Evolutionary conservation across 2,797 vertebrate genomes (phyloP).

Genomic region (Danionella dracula): DNA sequence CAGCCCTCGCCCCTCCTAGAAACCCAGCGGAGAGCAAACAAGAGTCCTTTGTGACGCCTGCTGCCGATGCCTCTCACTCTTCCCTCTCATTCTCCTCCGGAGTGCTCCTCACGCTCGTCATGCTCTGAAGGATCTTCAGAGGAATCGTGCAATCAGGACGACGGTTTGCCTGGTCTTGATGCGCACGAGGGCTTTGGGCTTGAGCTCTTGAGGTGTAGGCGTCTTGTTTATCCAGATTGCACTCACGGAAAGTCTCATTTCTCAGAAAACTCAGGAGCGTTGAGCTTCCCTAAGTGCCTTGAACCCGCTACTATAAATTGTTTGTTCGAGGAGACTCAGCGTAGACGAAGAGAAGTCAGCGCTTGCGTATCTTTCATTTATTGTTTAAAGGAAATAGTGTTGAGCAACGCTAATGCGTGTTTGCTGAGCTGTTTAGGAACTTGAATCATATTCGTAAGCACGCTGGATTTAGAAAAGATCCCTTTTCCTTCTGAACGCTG

Average conservation of each 20-base stretch:
- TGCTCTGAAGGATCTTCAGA: background rate
- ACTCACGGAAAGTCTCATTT: slow-evolving; percentile 42
- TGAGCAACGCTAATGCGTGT: slow-evolving; percentile 10
- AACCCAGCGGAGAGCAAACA: slow-evolving; percentile 20
- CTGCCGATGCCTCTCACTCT: background rate
- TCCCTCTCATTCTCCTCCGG: background rate
- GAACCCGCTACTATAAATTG: slow-evolving; percentile 58
- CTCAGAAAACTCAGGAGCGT: slow-evolving; percentile 51
- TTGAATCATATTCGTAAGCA: background rate
- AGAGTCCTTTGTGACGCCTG: slow-evolving; percentile 7
- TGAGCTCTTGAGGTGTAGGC: slow-evolving; percentile 37
- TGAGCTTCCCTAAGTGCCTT: slow-evolving; percentile 48
- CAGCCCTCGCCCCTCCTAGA: slow-evolving; percentile 43
- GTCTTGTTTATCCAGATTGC: slow-evolving; percentile 46
- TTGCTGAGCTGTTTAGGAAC: background rate
- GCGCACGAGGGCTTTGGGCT: background rate
- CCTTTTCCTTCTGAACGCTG: too few relatives aligned
- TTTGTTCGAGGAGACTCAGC: slow-evolving; percentile 47
- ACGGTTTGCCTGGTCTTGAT: background rate
- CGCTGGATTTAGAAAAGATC: background rate
- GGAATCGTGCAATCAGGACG: background rate
- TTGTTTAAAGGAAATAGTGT: slow-evolving; percentile 38
- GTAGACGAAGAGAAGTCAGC: slow-evolving; percentile 48
- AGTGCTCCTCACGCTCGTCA: background rate
- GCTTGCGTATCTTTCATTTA: slow-evolving; percentile 42